A percentile compares a stretch with the other conserved stretches of the same genome.
These are phyloP conservation scores for Carcinoscorpius rotundicauda DNA, from an alignment of 1,140 invertebrate species.

Conservation along the genomic window DNA sequence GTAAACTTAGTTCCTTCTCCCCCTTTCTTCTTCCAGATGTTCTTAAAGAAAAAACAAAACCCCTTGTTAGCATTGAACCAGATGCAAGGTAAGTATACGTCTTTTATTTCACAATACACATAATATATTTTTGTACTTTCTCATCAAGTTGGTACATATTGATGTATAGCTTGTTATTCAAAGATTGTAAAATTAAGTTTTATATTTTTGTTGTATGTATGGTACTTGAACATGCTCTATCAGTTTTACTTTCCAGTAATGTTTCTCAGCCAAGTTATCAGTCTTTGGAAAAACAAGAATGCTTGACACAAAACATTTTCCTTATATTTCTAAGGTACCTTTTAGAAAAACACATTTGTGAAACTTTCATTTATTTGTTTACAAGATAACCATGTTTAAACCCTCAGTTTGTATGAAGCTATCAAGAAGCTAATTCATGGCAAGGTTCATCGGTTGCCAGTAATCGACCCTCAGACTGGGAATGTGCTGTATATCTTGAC, in stretches of 20 bases:
- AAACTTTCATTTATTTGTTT: constrained; percentile 1
- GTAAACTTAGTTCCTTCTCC: constrained; percentile 38
- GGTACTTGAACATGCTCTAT: too few species aligned
- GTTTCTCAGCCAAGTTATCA: too few species aligned
- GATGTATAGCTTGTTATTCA: neutral
- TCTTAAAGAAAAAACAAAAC: constrained; percentile 63
- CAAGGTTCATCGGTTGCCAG: constrained; percentile 91
- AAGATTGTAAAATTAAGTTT: neutral
- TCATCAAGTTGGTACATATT: too few species aligned
- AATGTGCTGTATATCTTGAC: constrained; percentile 98
- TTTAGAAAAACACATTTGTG: neutral
- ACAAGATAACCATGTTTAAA: too few species aligned
- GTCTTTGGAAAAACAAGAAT: too few species aligned
- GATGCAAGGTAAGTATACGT: constrained; percentile 44
- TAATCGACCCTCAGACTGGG: constrained; percentile 86
- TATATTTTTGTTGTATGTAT: neutral
- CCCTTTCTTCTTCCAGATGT: constrained; percentile 46
- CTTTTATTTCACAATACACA: too few species aligned
- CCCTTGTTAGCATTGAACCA: constrained; percentile 72
- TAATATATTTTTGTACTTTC: too few species aligned
- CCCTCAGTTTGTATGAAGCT: constrained; percentile 63
- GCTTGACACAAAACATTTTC: neutral
- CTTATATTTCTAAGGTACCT: neutral
- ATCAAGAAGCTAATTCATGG: constrained; percentile 83
- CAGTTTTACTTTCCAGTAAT: too few species aligned